These are phyloP conservation scores for Drosophila algonquin DNA, from an alignment of 2,888 invertebrate species.

Conservation along the genomic window DNA sequence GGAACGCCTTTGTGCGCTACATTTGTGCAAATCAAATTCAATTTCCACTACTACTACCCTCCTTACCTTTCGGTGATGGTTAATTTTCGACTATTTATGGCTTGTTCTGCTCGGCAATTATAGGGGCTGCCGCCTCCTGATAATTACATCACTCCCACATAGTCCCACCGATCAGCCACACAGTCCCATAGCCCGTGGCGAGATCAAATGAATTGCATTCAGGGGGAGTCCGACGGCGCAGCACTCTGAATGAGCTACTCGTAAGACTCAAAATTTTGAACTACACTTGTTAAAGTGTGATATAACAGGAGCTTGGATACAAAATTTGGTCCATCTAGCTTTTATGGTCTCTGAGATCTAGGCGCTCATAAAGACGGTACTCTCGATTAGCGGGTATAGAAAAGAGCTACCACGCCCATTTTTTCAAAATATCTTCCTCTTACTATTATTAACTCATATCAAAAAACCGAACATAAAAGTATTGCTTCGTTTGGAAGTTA, in stretches of 20 bases:
- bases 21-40: constrained; percentile 18
- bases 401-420: too few relatives aligned
- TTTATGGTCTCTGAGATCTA: too few relatives aligned
- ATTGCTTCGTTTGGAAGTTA: too few relatives aligned
- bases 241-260: constrained; percentile 40
- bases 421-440: too few relatives aligned
- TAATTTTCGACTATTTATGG: constrained; percentile 1
- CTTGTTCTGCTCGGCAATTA: constrained; percentile 48
- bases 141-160: constrained; percentile 24
- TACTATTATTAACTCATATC: too few relatives aligned
- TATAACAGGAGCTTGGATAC: too few relatives aligned
- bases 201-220: constrained; percentile 53
- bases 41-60: constrained; percentile 21
- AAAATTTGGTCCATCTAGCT: too few relatives aligned
- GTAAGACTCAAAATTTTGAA: too few relatives aligned
- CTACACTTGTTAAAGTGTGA: too few relatives aligned
- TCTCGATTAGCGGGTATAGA: too few relatives aligned
- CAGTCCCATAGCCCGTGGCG: constrained; percentile 14
- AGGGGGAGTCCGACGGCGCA: neutral
- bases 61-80: constrained; percentile 3
- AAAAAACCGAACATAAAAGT: too few relatives aligned
- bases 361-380: too few relatives aligned
- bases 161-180: neutral
- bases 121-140: constrained; percentile 34
- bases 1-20: constrained; percentile 31